Conservation (phyloP, 2,888 invertebrate genomes). For the Volucella inanis region DNA sequence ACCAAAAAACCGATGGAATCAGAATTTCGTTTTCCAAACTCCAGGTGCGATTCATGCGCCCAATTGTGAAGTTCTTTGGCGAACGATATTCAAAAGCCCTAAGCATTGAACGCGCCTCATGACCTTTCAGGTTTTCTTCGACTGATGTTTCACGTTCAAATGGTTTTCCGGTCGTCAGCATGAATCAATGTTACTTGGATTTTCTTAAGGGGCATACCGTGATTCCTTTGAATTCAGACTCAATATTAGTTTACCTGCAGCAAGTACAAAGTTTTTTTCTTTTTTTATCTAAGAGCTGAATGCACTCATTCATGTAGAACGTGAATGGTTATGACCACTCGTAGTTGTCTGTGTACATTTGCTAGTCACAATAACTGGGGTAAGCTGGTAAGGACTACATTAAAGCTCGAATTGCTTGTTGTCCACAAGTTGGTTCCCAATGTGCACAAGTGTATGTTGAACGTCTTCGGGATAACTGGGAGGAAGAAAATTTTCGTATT, state of each 20-base stretch:
- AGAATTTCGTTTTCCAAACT: neutral
- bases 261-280: conserved; percentile 16
- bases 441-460: neutral
- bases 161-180: conserved; percentile 43
- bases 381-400: conserved; percentile 48
- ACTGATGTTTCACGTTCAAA: conserved; percentile 57
- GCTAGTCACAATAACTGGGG: conserved; percentile 41
- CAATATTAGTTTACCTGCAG: conserved; percentile 67
- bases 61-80: neutral
- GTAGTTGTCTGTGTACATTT: conserved; percentile 65
- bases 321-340: conserved; percentile 64
- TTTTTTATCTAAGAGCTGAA: conserved; percentile 8
- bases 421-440: conserved; percentile 48
- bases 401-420: conserved; percentile 55
- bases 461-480: conserved; percentile 16
- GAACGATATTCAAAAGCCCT: conserved; percentile 21
- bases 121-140: conserved; percentile 19
- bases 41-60: conserved; percentile 13
- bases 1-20: neutral
- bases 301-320: conserved; percentile 61
- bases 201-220: conserved; percentile 19
- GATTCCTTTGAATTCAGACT: conserved; percentile 53
- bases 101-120: conserved; percentile 32
- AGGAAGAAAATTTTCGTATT: conserved; percentile 66
- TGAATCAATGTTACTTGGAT: conserved; percentile 27